Evolutionary conservation across 2,797 vertebrate species (phyloP).

Genomic region (Apogon talboti): DNA sequence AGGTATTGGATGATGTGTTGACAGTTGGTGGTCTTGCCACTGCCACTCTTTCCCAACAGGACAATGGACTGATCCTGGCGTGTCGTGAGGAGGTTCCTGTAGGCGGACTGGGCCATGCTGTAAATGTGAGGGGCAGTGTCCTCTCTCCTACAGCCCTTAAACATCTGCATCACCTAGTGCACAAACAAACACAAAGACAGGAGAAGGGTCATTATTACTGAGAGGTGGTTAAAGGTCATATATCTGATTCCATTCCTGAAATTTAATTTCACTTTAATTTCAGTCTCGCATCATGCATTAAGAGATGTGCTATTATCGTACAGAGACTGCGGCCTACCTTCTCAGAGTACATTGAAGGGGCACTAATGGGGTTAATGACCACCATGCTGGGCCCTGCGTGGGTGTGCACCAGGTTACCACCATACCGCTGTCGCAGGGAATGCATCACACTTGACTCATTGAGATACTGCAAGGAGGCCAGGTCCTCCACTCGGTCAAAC

Average conservation of each 20-base stretch:
- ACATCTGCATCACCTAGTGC: conserved; percentile 98
- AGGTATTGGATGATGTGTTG: conserved; percentile 97
- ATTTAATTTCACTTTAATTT: conserved; percentile 5
- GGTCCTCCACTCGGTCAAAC: conserved; percentile 92
- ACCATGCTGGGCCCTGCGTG: conserved; percentile 93
- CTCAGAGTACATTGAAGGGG: conserved; percentile 96
- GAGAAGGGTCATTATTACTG: background rate
- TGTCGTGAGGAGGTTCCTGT: conserved; percentile 93
- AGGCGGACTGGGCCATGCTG: conserved; percentile 92
- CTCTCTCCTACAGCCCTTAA: conserved; percentile 94
- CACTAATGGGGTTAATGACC: conserved; percentile 93
- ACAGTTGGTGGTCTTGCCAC: conserved; percentile 95
- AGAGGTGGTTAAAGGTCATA: background rate
- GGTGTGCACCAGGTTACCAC: conserved; percentile 93
- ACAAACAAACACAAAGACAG: background rate
- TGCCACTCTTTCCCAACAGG: conserved; percentile 92
- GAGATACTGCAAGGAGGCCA: conserved; percentile 94
- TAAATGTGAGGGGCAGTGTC: conserved; percentile 95
- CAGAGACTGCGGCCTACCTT: conserved; percentile 84
- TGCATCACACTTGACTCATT: conserved; percentile 96
- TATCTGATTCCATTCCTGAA: background rate
- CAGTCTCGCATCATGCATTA: background rate
- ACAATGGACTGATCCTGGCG: conserved; percentile 95
- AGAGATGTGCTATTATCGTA: conserved; percentile 11
- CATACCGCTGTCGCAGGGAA: conserved; percentile 92